phyloP scores from a whole-genome alignment of 2,888 invertebrate species.

The Platynereis dumerilii region DNA sequence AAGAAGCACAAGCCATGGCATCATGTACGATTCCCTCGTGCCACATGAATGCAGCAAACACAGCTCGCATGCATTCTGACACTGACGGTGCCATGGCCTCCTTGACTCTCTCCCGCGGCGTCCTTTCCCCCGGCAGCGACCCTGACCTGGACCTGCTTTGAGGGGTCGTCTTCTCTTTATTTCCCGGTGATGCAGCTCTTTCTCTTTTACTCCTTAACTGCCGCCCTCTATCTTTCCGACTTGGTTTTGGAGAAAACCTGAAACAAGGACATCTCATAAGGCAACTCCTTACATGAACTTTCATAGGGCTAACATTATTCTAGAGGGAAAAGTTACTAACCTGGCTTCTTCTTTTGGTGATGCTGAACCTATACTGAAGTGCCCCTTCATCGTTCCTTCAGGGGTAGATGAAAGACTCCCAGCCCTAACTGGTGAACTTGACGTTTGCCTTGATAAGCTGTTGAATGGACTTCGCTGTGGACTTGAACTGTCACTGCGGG shows the following conservation, averaged over 20 bases:
- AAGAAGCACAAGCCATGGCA: slow-evolving; percentile 97
- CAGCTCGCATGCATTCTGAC: slow-evolving; percentile 89
- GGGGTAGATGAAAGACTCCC: neutral
- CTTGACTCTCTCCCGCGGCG: slow-evolving; percentile 69
- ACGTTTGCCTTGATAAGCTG: slow-evolving; percentile 13
- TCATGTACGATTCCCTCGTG: slow-evolving; percentile 97
- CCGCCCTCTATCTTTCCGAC: slow-evolving; percentile 67
- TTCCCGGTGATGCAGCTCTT: slow-evolving; percentile 60
- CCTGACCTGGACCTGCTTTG: slow-evolving; percentile 44
- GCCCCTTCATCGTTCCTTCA: slow-evolving; percentile 50
- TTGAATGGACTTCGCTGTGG: slow-evolving; percentile 20
- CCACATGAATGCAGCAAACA: slow-evolving; percentile 96
- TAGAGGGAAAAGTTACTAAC: slow-evolving; percentile 18
- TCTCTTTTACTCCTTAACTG: slow-evolving; percentile 62
- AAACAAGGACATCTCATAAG: neutral
- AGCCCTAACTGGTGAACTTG: slow-evolving; percentile 20
- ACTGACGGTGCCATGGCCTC: slow-evolving; percentile 90
- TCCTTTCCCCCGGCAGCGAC: slow-evolving; percentile 58
- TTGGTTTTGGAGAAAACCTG: slow-evolving; percentile 61
- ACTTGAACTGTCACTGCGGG: slow-evolving; percentile 23
- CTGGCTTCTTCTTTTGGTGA: slow-evolving; percentile 65
- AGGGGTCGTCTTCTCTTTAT: slow-evolving; percentile 45
- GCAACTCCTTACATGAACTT: neutral
- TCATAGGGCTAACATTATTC: neutral
- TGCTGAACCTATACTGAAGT: slow-evolving; percentile 71